A percentile compares a stretch with the other conserved stretches of the same genome.
Conservation (phyloP, 2,797 vertebrate species). For the Sebastes aleutianus region DNA sequence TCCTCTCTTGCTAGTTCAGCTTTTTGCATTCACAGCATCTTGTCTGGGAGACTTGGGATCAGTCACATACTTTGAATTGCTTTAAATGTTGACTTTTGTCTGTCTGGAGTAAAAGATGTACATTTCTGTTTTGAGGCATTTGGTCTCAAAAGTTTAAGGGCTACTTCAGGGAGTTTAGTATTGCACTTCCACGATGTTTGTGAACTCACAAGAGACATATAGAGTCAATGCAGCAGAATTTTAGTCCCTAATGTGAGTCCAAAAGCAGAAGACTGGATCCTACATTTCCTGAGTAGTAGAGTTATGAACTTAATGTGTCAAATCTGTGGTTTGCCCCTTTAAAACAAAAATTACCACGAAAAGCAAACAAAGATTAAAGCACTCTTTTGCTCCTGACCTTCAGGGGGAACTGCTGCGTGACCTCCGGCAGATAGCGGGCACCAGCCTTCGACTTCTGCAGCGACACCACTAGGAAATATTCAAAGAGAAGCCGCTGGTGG, state of each 20-base stretch:
- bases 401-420: slow-evolving; percentile 90
- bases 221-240: not conserved
- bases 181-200: not conserved
- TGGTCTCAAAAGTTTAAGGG: not conserved
- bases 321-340: not conserved
- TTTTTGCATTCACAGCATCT: not conserved
- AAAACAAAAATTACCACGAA: not conserved
- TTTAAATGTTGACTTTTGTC: not conserved
- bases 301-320: not conserved
- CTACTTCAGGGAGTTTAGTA: not conserved
- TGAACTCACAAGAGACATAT: not conserved
- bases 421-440: slow-evolving; percentile 84
- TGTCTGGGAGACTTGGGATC: not conserved
- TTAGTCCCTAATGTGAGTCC: not conserved
- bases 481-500: slow-evolving; percentile 89
- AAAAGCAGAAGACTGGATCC: not conserved
- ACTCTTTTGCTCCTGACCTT: slow-evolving; percentile 76
- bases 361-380: not conserved
- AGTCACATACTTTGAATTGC: not conserved
- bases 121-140: not conserved
- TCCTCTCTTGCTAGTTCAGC: not conserved
- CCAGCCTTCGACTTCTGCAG: slow-evolving; percentile 88
- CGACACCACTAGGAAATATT: slow-evolving; percentile 90
- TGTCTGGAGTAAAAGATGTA: not conserved
- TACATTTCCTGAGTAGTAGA: not conserved